These are phyloP conservation scores for Leptodactylus fallax DNA, from an alignment of 2,797 vertebrate species.

Conservation along the genomic window DNA sequence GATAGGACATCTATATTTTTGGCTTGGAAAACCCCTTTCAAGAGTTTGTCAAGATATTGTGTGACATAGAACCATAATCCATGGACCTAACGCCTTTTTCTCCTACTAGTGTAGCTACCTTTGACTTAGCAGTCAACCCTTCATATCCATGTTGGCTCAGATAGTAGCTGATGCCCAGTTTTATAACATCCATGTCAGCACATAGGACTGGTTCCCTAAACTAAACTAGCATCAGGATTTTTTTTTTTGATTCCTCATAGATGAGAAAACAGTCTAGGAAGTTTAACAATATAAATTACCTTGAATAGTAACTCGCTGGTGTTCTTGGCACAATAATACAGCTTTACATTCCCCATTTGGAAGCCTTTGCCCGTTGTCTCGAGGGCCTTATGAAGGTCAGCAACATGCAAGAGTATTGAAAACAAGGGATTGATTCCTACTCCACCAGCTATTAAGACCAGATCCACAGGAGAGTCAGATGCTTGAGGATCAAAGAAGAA, in stretches of 20 bases:
- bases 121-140: too few relatives aligned
- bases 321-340: conserved; percentile 90
- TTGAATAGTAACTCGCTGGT: conserved; percentile 90
- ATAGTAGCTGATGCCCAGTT: too few relatives aligned
- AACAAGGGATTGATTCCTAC: conserved; percentile 97
- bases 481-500: conserved; percentile 94
- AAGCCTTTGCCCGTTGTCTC: conserved; percentile 71
- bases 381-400: conserved; percentile 80
- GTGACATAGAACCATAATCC: too few relatives aligned
- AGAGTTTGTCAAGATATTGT: too few relatives aligned
- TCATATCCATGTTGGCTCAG: too few relatives aligned
- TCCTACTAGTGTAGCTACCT: too few relatives aligned
- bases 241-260: not conserved
- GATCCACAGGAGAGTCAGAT: conserved; percentile 80
- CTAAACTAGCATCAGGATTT: not conserved
- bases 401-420: conserved; percentile 89
- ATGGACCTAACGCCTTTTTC: too few relatives aligned
- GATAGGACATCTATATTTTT: too few relatives aligned
- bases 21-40: too few relatives aligned
- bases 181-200: too few relatives aligned
- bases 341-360: conserved; percentile 77
- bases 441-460: conserved; percentile 91
- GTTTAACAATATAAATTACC: conserved; percentile 73
- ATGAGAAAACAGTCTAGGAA: not conserved
- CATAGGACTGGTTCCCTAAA: too few relatives aligned